Evolutionary conservation across 2,797 vertebrate genomes (phyloP).

Genomic region (Oophaga sylvatica): DNA sequence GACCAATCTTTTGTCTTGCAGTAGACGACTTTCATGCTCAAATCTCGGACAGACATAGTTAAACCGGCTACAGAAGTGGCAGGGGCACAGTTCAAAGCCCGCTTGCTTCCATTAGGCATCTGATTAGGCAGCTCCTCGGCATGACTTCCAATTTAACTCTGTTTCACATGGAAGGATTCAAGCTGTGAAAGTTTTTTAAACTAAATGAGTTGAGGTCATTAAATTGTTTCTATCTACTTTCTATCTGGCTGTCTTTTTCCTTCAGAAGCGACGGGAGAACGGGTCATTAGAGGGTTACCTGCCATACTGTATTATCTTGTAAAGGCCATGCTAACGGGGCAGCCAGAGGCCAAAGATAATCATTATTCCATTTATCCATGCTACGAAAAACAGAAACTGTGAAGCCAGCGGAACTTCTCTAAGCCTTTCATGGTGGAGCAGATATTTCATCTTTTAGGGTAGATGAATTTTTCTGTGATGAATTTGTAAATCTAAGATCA

Average conservation of each 20-base stretch:
- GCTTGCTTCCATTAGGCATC: constrained; percentile 64
- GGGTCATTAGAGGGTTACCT: constrained; percentile 69
- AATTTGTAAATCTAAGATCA: background rate
- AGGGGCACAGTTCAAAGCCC: constrained; percentile 62
- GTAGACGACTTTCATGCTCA: constrained; percentile 39
- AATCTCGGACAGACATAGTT: constrained; percentile 28
- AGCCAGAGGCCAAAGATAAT: background rate
- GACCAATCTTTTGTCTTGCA: background rate
- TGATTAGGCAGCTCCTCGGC: constrained; percentile 65
- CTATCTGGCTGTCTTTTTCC: constrained; percentile 47
- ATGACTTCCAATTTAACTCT: constrained; percentile 66
- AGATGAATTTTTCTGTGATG: background rate
- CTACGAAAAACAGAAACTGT: background rate
- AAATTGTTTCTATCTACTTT: constrained; percentile 59
- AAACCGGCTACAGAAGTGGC: constrained; percentile 43
- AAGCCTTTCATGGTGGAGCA: background rate
- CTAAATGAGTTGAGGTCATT: constrained; percentile 67
- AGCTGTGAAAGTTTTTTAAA: constrained; percentile 57
- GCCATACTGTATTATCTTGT: constrained; percentile 62
- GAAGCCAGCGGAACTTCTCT: background rate
- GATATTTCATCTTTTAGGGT: background rate
- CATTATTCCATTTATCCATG: constrained; percentile 16
- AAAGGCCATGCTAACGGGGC: constrained; percentile 4
- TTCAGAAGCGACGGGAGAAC: constrained; percentile 65
- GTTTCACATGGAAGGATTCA: constrained; percentile 61